phyloP scores from a whole-genome alignment of 2,113 vertebrate genomes.

The Rattus norvegicus region DNA sequence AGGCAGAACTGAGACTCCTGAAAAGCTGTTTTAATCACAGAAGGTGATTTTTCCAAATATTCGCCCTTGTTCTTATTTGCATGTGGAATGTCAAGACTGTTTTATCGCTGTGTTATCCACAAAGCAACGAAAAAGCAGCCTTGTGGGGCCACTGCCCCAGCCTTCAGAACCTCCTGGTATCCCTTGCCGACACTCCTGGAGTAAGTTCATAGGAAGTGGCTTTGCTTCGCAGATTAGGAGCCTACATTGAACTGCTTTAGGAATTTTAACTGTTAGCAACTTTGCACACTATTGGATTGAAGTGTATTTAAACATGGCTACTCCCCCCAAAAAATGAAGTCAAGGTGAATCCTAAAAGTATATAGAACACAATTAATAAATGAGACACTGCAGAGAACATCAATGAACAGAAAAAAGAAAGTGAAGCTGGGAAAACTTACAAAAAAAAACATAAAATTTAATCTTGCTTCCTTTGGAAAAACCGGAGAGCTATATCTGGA shows the following conservation, averaged over 20 bases:
- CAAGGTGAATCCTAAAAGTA: constrained; percentile 23
- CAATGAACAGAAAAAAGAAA: constrained; percentile 27
- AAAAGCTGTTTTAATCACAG: constrained; percentile 49
- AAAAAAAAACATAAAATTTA: constrained; percentile 21
- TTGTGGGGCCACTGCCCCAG: not conserved
- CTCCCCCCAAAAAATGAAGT: constrained; percentile 34
- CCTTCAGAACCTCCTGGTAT: not conserved
- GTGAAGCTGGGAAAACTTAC: not conserved
- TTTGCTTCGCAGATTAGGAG: constrained; percentile 34
- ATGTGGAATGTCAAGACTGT: constrained; percentile 24
- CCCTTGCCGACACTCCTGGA: constrained; percentile 4
- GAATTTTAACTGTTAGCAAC: constrained; percentile 29
- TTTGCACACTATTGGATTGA: constrained; percentile 17
- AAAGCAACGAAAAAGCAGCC: constrained; percentile 32
- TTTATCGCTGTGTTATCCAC: constrained; percentile 32
- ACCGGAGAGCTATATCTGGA: not conserved
- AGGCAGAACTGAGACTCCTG: not conserved
- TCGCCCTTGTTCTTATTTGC: constrained; percentile 19
- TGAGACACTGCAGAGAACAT: not conserved
- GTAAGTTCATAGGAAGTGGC: not conserved
- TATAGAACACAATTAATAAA: constrained; percentile 28
- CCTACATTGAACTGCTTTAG: constrained; percentile 50
- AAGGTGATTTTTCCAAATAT: constrained; percentile 43
- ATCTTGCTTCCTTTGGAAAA: constrained; percentile 3
- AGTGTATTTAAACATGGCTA: constrained; percentile 30